Conservation (phyloP, 2,797 vertebrate genomes). For the Esox lucius region DNA sequence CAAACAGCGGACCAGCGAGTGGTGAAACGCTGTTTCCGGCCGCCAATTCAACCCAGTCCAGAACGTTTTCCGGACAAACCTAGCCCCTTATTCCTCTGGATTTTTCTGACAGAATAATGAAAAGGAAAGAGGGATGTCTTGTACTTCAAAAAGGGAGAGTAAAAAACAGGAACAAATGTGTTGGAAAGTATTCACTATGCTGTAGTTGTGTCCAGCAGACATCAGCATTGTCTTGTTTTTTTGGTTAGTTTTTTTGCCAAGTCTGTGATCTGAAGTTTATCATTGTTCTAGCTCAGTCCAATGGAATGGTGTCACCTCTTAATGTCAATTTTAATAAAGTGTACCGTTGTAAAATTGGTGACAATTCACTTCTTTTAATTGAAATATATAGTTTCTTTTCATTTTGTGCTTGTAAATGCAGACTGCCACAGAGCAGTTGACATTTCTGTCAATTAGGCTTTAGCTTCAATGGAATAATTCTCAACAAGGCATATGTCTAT, state of each 20-base stretch:
- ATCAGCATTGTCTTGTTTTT: conserved; percentile 70
- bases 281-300: conserved; percentile 75
- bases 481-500: conserved; percentile 71
- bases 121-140: conserved; percentile 36
- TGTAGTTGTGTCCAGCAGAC: conserved; percentile 78
- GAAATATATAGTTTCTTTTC: background rate
- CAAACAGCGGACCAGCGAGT: conserved; percentile 90
- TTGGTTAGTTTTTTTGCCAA: conserved; percentile 71
- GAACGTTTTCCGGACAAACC: conserved; percentile 37
- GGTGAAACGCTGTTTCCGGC: conserved; percentile 76
- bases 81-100: conserved; percentile 42
- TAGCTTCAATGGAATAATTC: conserved; percentile 51
- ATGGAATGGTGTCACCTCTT: conserved; percentile 47
- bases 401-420: conserved; percentile 3
- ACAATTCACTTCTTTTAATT: conserved; percentile 12
- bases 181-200: conserved; percentile 66
- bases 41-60: conserved; percentile 41
- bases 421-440: conserved; percentile 88
- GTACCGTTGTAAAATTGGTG: conserved; percentile 9
- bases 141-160: conserved; percentile 41
- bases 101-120: conserved; percentile 35
- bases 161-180: conserved; percentile 47
- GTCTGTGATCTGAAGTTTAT: conserved; percentile 56
- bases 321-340: conserved; percentile 27
- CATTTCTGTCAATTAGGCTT: conserved; percentile 58